Evolutionary conservation across 2,888 invertebrate species (phyloP).

Genomic region (Serripes groenlandicus): DNA sequence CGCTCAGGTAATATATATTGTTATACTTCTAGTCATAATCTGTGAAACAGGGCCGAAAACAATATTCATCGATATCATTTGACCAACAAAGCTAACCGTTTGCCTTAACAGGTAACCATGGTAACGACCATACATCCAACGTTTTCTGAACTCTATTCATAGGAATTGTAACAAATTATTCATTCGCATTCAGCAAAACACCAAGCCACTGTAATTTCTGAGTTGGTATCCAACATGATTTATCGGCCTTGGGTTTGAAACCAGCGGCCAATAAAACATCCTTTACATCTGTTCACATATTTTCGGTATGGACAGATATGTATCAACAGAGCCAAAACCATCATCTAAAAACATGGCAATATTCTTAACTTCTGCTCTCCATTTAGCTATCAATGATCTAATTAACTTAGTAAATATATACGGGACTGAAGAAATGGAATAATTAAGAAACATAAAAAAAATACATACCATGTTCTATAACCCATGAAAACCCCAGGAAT

Average conservation of each 20-base stretch:
- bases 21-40: too few relatives aligned
- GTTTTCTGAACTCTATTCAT: neutral
- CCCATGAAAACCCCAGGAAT: too few relatives aligned
- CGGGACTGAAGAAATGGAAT: conserved; percentile 29
- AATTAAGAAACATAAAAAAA: conserved; percentile 33
- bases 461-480: too few relatives aligned
- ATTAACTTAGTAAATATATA: conserved; percentile 27
- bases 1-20: too few relatives aligned
- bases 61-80: conserved; percentile 9
- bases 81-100: neutral
- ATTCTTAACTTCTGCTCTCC: conserved; percentile 24
- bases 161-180: neutral
- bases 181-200: neutral
- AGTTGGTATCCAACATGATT: conserved; percentile 7
- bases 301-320: too few relatives aligned
- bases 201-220: conserved; percentile 15
- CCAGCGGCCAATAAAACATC: conserved; percentile 3
- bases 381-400: conserved; percentile 18
- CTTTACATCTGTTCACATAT: too few relatives aligned
- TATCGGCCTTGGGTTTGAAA: conserved; percentile 16
- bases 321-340: conserved; percentile 26
- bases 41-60: neutral
- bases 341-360: conserved; percentile 25
- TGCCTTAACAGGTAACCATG: neutral
- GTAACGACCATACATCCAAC: neutral